These are phyloP conservation scores for Penelope pileata DNA, from an alignment of 2,113 vertebrate species.

Conservation along the genomic window DNA sequence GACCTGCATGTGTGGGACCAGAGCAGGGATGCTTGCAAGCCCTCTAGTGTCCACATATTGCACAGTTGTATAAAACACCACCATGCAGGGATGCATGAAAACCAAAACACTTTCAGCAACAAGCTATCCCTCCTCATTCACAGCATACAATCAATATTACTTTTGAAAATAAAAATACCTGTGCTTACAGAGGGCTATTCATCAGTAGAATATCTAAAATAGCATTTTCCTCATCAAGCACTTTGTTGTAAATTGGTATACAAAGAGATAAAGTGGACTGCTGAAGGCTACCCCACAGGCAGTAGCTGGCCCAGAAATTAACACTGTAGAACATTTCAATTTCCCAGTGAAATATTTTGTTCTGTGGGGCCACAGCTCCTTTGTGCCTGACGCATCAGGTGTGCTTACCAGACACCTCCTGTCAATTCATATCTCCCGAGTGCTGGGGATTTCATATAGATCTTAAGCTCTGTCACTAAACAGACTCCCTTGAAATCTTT, in stretches of 20 bases:
- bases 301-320: background rate
- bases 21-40: conserved; percentile 32
- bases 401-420: background rate
- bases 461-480: background rate
- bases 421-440: background rate
- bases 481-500: background rate
- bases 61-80: background rate
- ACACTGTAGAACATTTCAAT: background rate
- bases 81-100: background rate
- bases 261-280: background rate
- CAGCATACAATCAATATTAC: background rate
- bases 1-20: accelerated
- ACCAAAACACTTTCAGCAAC: background rate
- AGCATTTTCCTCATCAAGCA: background rate
- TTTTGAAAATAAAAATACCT: background rate
- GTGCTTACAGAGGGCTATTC: background rate
- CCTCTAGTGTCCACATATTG: conserved; percentile 47
- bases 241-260: background rate
- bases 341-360: background rate
- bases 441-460: background rate
- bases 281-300: background rate
- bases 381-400: background rate
- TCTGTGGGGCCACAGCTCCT: background rate
- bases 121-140: background rate
- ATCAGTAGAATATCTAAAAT: background rate